Conservation (phyloP, 2,797 vertebrate species). For the Phalloptychus januarius region DNA sequence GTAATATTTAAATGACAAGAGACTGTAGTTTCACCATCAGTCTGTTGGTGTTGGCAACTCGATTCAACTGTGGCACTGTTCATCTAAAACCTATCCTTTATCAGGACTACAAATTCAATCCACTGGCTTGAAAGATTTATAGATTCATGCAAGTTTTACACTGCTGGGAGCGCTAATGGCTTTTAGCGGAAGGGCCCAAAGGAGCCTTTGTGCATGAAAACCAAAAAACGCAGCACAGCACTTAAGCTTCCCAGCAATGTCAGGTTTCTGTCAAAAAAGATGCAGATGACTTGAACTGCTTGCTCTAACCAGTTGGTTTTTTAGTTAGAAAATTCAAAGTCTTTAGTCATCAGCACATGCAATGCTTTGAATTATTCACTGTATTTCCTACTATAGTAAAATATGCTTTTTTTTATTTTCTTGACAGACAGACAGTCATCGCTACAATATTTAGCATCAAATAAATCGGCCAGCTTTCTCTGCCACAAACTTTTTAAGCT, state of each 20-base stretch:
- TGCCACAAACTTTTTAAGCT: conserved; percentile 76
- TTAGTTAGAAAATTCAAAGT: conserved; percentile 44
- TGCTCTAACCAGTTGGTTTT: conserved; percentile 39
- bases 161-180: conserved; percentile 88
- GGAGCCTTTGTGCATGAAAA: conserved; percentile 85
- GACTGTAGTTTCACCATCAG: conserved; percentile 79
- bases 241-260: conserved; percentile 77
- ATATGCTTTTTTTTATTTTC: not conserved
- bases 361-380: conserved; percentile 26
- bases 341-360: conserved; percentile 31
- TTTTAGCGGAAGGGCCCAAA: conserved; percentile 85
- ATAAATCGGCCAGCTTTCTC: conserved; percentile 79
- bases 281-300: conserved; percentile 53
- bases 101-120: conserved; percentile 80
- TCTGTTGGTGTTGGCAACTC: conserved; percentile 63
- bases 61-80: conserved; percentile 71
- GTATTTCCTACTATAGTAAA: conserved; percentile 39
- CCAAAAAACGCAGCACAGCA: conserved; percentile 78
- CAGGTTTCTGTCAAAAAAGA: conserved; percentile 76
- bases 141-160: conserved; percentile 92
- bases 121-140: conserved; percentile 90
- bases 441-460: conserved; percentile 66
- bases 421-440: conserved; percentile 58
- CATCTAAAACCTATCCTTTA: conserved; percentile 79
- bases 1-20: conserved; percentile 77